Evolutionary conservation across 2,888 invertebrate genomes (phyloP).

Genomic region (Notodonta dromedarius): DNA sequence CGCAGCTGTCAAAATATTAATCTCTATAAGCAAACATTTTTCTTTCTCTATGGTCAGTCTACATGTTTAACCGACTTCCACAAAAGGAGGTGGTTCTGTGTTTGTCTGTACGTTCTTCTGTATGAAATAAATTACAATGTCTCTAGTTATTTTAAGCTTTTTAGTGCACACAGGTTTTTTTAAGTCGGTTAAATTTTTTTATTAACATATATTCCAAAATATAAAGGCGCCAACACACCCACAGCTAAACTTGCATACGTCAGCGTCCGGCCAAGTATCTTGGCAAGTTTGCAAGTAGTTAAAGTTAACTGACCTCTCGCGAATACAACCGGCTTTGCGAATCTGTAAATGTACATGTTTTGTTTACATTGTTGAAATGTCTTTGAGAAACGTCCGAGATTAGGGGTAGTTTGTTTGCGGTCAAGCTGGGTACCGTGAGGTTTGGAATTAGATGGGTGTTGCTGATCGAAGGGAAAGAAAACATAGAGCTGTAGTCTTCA

Average conservation of each 20-base stretch:
- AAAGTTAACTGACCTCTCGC: slow-evolving; percentile 50
- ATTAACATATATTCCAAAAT: no score
- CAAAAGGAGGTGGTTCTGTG: no score
- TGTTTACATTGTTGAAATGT: neutral
- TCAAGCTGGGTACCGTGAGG: neutral
- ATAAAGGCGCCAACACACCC: neutral
- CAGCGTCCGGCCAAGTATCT: slow-evolving; percentile 22
- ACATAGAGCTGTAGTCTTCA: no score
- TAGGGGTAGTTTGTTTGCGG: neutral
- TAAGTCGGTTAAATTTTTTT: no score
- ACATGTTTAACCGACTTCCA: no score
- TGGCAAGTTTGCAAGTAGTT: slow-evolving; percentile 52
- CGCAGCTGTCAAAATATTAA: no score
- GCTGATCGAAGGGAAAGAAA: neutral
- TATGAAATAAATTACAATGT: no score
- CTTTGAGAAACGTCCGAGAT: slow-evolving; percentile 3
- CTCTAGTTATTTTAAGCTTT: no score
- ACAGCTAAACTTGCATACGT: neutral
- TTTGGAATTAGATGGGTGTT: slow-evolving; percentile 3
- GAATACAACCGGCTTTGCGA: slow-evolving; percentile 22
- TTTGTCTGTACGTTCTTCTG: no score
- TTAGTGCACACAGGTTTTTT: no score
- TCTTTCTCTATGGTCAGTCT: no score
- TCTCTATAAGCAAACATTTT: no score
- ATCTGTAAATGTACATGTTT: slow-evolving; percentile 1